A percentile compares a stretch with the other conserved stretches of the same genome.
phyloP scores from a whole-genome alignment of 2,113 vertebrate species.

The Ageneiosus marmoratus region DNA sequence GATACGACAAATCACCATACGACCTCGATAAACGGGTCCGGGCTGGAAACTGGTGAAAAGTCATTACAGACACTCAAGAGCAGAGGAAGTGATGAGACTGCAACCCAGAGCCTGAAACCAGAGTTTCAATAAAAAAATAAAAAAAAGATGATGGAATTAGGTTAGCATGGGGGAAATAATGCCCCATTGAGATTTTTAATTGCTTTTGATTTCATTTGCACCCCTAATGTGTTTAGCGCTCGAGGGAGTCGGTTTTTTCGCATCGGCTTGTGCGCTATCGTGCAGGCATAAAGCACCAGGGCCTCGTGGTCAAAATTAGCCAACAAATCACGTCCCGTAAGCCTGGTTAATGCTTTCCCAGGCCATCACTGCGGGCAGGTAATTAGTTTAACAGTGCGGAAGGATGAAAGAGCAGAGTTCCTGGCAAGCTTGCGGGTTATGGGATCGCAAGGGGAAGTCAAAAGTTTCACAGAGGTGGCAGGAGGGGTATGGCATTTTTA shows the following conservation, averaged over 20 bases:
- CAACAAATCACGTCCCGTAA: conserved; percentile 59
- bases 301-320: conserved; percentile 28
- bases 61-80: conserved; percentile 16
- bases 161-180: conserved; percentile 10
- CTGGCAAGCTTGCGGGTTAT: conserved; percentile 56
- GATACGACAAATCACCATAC: conserved; percentile 4
- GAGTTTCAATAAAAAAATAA: too few relatives aligned
- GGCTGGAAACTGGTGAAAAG: background rate
- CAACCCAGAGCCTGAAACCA: conserved; percentile 1
- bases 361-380: conserved; percentile 61
- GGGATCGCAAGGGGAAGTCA: conserved; percentile 61
- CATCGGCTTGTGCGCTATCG: background rate
- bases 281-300: conserved; percentile 9
- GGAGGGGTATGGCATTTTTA: conserved; percentile 24
- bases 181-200: conserved; percentile 41
- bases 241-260: background rate
- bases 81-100: conserved; percentile 1
- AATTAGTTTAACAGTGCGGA: conserved; percentile 70
- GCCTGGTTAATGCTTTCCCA: conserved; percentile 63
- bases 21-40: background rate
- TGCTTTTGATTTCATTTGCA: conserved; percentile 41
- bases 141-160: too few relatives aligned
- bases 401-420: conserved; percentile 63
- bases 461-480: conserved; percentile 56
- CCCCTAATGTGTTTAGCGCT: conserved; percentile 21